Evolutionary conservation across 2,888 invertebrate species (phyloP), one percentile per base, ranked within the genome.

Genomic region (Polydesmus complanatus): DNA sequence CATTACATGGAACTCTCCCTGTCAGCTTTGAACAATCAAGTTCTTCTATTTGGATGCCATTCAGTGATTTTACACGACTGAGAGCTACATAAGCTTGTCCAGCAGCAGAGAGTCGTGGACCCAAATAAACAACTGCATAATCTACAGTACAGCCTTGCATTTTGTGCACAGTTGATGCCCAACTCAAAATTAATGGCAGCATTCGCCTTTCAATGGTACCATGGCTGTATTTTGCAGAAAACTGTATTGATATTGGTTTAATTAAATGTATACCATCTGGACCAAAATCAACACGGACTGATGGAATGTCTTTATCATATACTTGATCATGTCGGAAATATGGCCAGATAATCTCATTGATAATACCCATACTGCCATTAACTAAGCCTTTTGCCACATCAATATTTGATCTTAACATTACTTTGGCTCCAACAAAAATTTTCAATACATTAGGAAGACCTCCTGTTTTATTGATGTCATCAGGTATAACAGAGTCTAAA

Each of bases 381-480:
- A 60, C 55, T 3, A 60, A 26, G n/a, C 56, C 56, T 54, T 60
- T 58, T 19, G n/a, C 14, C 5, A 60, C 22, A 25, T 55, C 25
- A 58, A 58, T 56, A 23, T n/a, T n/a, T n/a, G n/a, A n/a, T n/a
- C n/a, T n/a, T n/a, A n/a, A n/a, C n/a, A n/a, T n/a, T n/a, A n/a
- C n/a, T n/a, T n/a, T n/a, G n/a, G n/a, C n/a, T n/a, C n/a, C n/a
- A n/a, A n/a, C n/a, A n/a, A n/a, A n/a, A n/a, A n/a, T n/a, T 27
- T 60, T 48, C 60, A 60, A 37, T 27, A 22, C 21, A 14, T 58
- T 55, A 18, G 27, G 54, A 3, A 60, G 21, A 8, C 60, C 60
- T 60, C 21, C 60, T 18, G 55, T 60, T 22, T 60, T 58, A 52
- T 60, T 60, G 23, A 56, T 37, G 25, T 60, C 57, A n/a, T n/a